Conservation (phyloP, 2,888 invertebrate species). For the Melipona beecheii region DNA sequence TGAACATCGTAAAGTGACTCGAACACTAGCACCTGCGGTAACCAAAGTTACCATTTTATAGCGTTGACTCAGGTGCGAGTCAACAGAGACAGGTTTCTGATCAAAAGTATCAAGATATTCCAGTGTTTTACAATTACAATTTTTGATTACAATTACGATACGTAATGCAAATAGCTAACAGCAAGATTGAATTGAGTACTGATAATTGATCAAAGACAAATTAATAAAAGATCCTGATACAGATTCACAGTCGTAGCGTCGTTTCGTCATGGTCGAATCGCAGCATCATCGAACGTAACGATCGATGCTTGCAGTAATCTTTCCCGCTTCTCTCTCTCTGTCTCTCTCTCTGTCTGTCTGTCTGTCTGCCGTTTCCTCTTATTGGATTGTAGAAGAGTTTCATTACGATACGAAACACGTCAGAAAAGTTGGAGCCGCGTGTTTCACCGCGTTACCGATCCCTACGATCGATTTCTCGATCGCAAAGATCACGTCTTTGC, state of each 20-base stretch:
- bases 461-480: constrained; percentile 64
- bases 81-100: not conserved
- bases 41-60: not conserved
- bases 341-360: constrained; percentile 6
- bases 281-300: constrained; percentile 61
- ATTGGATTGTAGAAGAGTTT: constrained; percentile 46
- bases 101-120: constrained; percentile 4
- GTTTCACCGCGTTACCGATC: constrained; percentile 60
- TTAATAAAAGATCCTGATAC: constrained; percentile 27
- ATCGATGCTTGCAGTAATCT: constrained; percentile 47
- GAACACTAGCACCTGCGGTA: not conserved
- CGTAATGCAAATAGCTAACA: not conserved
- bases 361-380: constrained; percentile 25
- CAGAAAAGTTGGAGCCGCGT: constrained; percentile 50
- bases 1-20: constrained; percentile 12
- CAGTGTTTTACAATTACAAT: not conserved
- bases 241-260: constrained; percentile 30
- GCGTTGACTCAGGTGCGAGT: not conserved
- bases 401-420: constrained; percentile 65
- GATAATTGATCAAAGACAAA: constrained; percentile 26
- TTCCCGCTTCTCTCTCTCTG: not conserved
- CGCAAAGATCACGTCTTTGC: constrained; percentile 61
- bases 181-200: constrained; percentile 8
- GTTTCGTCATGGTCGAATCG: constrained; percentile 51
- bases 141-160: not conserved